Percentiles rank a stretch among this genome's conserved stretches.
Conservation (phyloP, 2,113 vertebrate genomes). For the Carassius gibelio region DNA sequence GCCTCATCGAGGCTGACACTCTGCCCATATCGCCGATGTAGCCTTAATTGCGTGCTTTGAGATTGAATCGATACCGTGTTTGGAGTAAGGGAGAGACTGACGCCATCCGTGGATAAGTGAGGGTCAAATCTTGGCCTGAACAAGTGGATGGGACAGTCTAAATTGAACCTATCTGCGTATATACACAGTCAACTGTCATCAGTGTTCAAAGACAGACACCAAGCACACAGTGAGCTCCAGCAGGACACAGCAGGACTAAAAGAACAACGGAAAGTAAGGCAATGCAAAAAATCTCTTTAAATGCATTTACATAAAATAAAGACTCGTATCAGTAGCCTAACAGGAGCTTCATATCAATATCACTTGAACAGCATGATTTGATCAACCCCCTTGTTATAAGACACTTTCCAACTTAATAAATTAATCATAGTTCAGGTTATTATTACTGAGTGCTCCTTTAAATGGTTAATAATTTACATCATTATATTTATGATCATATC, state of each 20-base stretch:
- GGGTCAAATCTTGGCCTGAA: constrained; percentile 21
- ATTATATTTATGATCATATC: not conserved
- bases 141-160: constrained; percentile 30
- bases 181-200: constrained; percentile 24
- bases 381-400: not conserved
- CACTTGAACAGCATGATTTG: not conserved
- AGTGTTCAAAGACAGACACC: constrained; percentile 32
- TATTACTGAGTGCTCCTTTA: not conserved
- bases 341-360: not conserved
- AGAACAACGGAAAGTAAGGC: not conserved
- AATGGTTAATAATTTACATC: not conserved
- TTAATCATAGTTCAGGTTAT: not conserved
- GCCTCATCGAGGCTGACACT: constrained; percentile 41
- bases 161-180: constrained; percentile 17
- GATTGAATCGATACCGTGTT: constrained; percentile 40
- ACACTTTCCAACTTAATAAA: not conserved
- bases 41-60: constrained; percentile 47
- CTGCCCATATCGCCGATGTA: constrained; percentile 29
- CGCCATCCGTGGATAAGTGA: constrained; percentile 8
- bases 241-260: not conserved
- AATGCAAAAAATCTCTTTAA: too few species aligned
- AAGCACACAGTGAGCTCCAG: not conserved
- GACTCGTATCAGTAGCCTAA: not conserved
- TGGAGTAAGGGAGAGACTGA: constrained; percentile 25
- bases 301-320: not conserved